A percentile compares a stretch with the other conserved stretches of the same genome.
Evolutionary conservation across 1,140 invertebrate species (phyloP).

Genomic region (Heliconius melpomene): DNA sequence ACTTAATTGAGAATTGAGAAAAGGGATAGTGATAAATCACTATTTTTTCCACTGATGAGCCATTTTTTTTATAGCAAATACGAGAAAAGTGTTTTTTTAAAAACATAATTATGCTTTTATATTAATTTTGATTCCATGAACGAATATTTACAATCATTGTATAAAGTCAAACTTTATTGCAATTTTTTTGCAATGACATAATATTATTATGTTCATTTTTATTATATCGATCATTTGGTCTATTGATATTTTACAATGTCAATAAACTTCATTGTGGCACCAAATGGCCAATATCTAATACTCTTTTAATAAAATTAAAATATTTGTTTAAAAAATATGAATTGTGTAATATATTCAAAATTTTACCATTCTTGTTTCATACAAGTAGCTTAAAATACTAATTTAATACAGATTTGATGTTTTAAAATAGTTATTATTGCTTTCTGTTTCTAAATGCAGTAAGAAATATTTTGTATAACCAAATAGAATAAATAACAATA

Average conservation of each 20-base stretch:
- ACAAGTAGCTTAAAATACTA: not conserved
- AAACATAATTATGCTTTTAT: not conserved
- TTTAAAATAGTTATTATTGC: not conserved
- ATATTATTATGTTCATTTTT: not conserved
- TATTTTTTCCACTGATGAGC: not conserved
- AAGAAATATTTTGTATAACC: constrained; percentile 19
- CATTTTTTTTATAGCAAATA: no score
- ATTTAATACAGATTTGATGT: not conserved
- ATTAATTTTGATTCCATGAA: not conserved
- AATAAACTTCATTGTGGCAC: no score
- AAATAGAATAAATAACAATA: constrained; percentile 12
- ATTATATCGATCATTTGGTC: not conserved
- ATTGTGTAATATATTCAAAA: not conserved
- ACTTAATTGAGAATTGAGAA: not conserved
- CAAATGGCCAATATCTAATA: no score
- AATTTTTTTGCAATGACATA: not conserved
- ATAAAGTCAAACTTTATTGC: not conserved
- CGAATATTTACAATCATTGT: not conserved
- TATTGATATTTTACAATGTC: no score
- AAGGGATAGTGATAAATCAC: not conserved
- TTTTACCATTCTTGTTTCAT: not conserved
- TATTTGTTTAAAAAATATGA: not conserved
- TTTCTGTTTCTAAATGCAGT: not conserved
- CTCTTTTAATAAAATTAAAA: not conserved
- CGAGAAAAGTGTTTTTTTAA: not conserved